These are phyloP conservation scores for Typhlichthys subterraneus DNA, from an alignment of 2,797 vertebrate genomes.

Conservation along the genomic window DNA sequence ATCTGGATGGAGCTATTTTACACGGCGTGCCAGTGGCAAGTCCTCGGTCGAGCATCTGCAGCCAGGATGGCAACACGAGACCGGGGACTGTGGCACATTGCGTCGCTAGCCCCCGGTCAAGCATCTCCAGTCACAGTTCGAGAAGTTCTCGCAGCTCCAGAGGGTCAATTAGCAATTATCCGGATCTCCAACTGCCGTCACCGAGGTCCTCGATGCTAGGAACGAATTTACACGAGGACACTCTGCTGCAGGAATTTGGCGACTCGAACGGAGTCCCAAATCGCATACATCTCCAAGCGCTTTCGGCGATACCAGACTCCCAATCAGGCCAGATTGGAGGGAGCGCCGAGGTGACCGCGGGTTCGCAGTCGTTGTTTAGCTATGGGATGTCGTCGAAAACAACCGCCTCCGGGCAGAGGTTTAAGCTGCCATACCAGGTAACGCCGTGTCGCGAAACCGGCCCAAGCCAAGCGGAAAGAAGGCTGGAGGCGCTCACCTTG, in stretches of 20 bases:
- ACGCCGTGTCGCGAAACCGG: conserved; percentile 87
- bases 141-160: conserved; percentile 87
- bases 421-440: conserved; percentile 89
- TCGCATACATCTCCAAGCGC: conserved; percentile 74
- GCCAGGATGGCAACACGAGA: conserved; percentile 77
- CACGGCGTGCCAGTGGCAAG: conserved; percentile 74
- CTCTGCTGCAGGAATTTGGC: conserved; percentile 76
- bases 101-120: conserved; percentile 88
- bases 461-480: conserved; percentile 90
- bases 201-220: conserved; percentile 85
- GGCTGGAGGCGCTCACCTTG: conserved; percentile 91
- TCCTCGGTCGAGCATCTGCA: conserved; percentile 82
- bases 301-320: conserved; percentile 73
- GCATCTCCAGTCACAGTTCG: conserved; percentile 94
- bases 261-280: conserved; percentile 74
- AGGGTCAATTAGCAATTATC: conserved; percentile 90
- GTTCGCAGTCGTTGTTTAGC: conserved; percentile 65
- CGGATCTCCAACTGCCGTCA: conserved; percentile 86
- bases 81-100: conserved; percentile 65
- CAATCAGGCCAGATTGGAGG: conserved; percentile 41
- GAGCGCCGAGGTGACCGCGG: conserved; percentile 59
- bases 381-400: conserved; percentile 77
- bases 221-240: conserved; percentile 77
- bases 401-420: conserved; percentile 75
- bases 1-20: conserved; percentile 73